These are phyloP conservation scores for Hiodon alosoides DNA, from an alignment of 2,113 vertebrate genomes.

Conservation along the genomic window DNA sequence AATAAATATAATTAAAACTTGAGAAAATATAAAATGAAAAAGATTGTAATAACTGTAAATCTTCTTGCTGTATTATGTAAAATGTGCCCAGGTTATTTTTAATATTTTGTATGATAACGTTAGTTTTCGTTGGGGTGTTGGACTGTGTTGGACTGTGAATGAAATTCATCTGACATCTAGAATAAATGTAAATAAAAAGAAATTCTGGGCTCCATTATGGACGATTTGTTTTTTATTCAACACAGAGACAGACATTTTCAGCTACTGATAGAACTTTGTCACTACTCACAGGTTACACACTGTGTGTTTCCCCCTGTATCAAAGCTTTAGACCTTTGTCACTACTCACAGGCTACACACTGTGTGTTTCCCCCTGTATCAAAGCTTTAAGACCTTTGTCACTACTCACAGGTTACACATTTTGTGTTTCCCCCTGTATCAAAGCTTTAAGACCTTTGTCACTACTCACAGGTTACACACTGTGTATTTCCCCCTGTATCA, in stretches of 20 bases:
- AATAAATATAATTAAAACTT: not conserved
- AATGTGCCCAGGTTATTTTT: constrained; percentile 1
- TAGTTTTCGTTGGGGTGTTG: not conserved
- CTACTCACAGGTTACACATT: no score
- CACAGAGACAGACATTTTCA: not conserved
- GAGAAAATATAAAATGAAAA: constrained; percentile 1
- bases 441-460: no score
- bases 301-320: no score
- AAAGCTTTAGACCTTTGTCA: no score
- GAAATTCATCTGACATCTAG: not conserved
- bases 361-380: no score
- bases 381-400: no score
- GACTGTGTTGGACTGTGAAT: not conserved
- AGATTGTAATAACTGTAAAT: not conserved
- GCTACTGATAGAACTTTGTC: not conserved
- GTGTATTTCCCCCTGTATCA: no score
- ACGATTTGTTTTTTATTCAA: not conserved
- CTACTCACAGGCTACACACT: no score
- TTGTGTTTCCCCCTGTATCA: no score
- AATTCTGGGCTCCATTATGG: not conserved
- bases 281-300: no score
- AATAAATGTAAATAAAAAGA: not conserved
- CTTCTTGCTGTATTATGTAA: constrained; percentile 1
- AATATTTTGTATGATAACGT: not conserved
- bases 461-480: no score